These are phyloP conservation scores for Stegostoma tigrinum DNA, from an alignment of 2,113 vertebrate genomes.

Conservation along the genomic window DNA sequence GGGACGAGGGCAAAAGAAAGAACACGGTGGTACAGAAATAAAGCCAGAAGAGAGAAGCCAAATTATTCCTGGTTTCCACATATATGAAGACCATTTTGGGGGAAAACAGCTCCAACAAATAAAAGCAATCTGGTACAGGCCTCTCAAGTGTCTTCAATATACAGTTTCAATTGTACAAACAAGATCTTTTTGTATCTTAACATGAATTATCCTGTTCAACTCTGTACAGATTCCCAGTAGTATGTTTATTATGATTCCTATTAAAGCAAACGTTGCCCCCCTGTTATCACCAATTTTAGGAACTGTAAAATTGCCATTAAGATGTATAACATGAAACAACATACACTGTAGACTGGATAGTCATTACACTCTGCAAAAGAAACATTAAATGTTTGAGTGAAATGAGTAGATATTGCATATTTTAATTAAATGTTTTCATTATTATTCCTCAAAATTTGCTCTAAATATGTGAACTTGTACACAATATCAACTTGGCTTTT, in stretches of 20 bases:
- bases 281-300: not conserved
- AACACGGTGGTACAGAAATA: no score
- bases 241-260: not conserved
- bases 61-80: no score
- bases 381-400: not conserved
- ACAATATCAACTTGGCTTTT: not conserved
- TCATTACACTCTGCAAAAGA: not conserved
- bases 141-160: no score
- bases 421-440: not conserved
- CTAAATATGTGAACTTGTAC: not conserved
- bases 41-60: no score
- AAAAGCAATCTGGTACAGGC: no score
- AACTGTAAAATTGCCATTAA: not conserved
- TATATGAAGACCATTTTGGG: no score
- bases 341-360: not conserved
- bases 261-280: not conserved
- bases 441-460: not conserved
- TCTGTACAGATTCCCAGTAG: not conserved
- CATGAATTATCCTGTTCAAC: not conserved
- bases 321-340: not conserved
- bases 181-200: no score
- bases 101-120: no score
- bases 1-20: no score
- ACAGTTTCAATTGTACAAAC: not conserved
- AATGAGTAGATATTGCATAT: not conserved